Evolutionary conservation across 2,797 vertebrate species (phyloP).

Genomic region (Sebastes nivosus): DNA sequence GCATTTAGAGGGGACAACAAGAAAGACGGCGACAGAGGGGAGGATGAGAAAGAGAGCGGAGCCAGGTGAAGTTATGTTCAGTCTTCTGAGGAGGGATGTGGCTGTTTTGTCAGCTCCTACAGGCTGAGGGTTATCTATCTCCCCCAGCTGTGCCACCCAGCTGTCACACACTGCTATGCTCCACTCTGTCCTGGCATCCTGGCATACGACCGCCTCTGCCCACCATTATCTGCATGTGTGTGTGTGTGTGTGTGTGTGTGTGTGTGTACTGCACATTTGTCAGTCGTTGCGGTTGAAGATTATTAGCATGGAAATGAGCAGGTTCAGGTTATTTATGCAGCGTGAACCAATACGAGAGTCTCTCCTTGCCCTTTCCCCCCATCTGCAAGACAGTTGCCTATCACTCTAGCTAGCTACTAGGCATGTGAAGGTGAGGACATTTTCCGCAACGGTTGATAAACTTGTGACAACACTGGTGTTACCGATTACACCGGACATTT

Average conservation of each 20-base stretch:
- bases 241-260: constrained; percentile 16
- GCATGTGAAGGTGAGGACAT: too few relatives aligned
- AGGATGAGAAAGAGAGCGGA: constrained; percentile 42
- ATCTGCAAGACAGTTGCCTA: constrained; percentile 5
- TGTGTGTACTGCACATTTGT: constrained; percentile 43
- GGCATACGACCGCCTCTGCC: constrained; percentile 50
- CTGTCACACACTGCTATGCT: constrained; percentile 70
- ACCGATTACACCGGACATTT: too few relatives aligned
- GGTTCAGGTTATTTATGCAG: constrained; percentile 42
- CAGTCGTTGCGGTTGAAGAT: constrained; percentile 41
- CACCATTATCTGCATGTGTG: constrained; percentile 48
- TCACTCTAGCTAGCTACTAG: background rate
- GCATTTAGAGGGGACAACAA: constrained; percentile 51
- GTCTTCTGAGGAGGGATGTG: constrained; percentile 61
- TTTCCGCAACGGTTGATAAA: too few relatives aligned
- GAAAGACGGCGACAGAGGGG: constrained; percentile 38
- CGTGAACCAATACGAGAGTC: constrained; percentile 12
- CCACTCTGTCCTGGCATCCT: constrained; percentile 62
- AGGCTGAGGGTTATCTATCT: constrained; percentile 76
- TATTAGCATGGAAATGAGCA: constrained; percentile 65
- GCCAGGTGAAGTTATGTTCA: constrained; percentile 62
- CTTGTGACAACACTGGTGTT: too few relatives aligned
- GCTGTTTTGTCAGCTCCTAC: constrained; percentile 67
- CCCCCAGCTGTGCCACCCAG: constrained; percentile 74
- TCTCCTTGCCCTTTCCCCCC: constrained; percentile 3